A percentile compares a stretch with the other conserved stretches of the same genome.
These are phyloP conservation scores for Limnephilus marmoratus DNA, from an alignment of 2,888 invertebrate species.

Conservation along the genomic window DNA sequence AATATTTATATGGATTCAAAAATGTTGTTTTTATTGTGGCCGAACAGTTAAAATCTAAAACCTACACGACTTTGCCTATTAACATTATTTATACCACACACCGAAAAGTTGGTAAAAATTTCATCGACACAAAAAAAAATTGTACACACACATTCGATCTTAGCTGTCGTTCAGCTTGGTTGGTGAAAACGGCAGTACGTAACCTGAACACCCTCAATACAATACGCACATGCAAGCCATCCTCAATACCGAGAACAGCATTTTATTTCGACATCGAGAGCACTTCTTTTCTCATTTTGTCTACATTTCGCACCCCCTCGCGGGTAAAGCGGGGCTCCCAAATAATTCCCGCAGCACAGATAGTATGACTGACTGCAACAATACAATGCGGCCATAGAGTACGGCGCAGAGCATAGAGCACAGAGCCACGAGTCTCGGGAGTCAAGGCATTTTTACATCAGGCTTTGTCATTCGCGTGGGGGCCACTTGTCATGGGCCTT, in stretches of 20 bases:
- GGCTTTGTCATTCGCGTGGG: conserved; percentile 47
- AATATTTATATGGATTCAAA: too few species aligned
- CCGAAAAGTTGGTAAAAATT: not conserved
- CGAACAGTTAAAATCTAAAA: too few species aligned
- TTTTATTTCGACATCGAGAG: conserved; percentile 2
- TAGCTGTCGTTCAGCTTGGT: not conserved
- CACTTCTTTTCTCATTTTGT: conserved; percentile 23
- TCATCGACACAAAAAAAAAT: not conserved
- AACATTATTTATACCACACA: too few species aligned
- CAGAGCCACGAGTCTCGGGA: conserved; percentile 14
- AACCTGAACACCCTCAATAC: not conserved
- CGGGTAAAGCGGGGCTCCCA: not conserved
- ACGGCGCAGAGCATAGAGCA: not conserved
- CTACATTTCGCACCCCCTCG: not conserved
- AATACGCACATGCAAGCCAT: not conserved
- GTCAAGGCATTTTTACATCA: conserved; percentile 49
- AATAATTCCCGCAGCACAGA: conserved; percentile 40
- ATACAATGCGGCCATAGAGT: conserved; percentile 26
- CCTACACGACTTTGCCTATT: too few species aligned
- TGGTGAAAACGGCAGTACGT: not conserved
- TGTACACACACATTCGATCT: not conserved
- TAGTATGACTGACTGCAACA: conserved; percentile 51
- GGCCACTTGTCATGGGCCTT: conserved; percentile 46
- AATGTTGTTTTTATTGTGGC: too few species aligned
- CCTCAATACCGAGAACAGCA: not conserved